Evolutionary conservation across 2,113 vertebrate genomes (phyloP).

Genomic region (Girardinichthys multiradiatus): DNA sequence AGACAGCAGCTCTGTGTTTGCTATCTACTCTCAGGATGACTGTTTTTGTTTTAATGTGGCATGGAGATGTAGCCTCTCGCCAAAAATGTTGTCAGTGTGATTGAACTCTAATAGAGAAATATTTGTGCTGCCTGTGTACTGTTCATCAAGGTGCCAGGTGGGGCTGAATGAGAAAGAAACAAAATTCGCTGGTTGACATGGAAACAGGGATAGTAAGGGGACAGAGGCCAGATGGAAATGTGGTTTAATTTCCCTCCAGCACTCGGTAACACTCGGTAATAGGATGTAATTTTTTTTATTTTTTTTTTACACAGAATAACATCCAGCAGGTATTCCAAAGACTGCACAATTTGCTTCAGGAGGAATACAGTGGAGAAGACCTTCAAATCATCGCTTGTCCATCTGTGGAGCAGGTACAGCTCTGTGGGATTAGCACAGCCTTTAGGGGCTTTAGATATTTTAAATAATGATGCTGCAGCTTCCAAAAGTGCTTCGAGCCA

Average conservation of each 20-base stretch:
- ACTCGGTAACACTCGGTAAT: slow-evolving; percentile 53
- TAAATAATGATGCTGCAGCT: slow-evolving; percentile 46
- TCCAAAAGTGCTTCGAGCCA: slow-evolving; percentile 48
- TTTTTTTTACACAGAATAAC: slow-evolving; percentile 85
- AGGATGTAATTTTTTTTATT: slow-evolving; percentile 42
- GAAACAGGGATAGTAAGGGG: slow-evolving; percentile 66
- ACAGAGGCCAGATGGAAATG: slow-evolving; percentile 67
- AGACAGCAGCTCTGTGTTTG: neutral
- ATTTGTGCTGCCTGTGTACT: slow-evolving; percentile 53
- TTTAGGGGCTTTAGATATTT: slow-evolving; percentile 41
- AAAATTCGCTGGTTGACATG: slow-evolving; percentile 69
- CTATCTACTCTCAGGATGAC: neutral
- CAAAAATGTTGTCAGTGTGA: slow-evolving; percentile 33
- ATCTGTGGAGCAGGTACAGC: slow-evolving; percentile 93
- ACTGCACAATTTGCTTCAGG: slow-evolving; percentile 89
- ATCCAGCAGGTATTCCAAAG: slow-evolving; percentile 97
- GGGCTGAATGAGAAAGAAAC: slow-evolving; percentile 54
- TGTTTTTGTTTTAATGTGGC: slow-evolving; percentile 18
- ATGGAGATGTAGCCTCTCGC: slow-evolving; percentile 30
- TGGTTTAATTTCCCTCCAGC: slow-evolving; percentile 65
- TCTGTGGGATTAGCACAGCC: slow-evolving; percentile 28
- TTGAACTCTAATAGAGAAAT: slow-evolving; percentile 62
- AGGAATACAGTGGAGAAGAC: slow-evolving; percentile 94
- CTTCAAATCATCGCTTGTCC: slow-evolving; percentile 94
- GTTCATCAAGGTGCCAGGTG: slow-evolving; percentile 65